Evolutionary conservation across 2,888 invertebrate species (phyloP), one percentile per base, ranked within the genome.

Genomic region (Noctua pronuba): DNA sequence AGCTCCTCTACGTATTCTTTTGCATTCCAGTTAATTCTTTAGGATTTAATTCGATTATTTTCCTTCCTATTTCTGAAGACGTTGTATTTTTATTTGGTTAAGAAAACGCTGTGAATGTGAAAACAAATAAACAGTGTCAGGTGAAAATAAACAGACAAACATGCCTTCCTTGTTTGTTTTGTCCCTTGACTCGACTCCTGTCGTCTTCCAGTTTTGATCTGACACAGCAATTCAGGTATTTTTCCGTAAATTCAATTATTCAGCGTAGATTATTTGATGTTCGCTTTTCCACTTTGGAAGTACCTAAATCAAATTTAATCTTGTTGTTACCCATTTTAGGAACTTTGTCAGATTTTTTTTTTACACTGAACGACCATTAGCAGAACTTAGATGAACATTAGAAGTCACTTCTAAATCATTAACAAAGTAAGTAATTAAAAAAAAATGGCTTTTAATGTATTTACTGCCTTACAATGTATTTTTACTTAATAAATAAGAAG

Each of bases 71-170:
- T 66, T 38, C 58, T 38, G 31, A 67, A 46, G 31, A 31, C 31
- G 38, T 24, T 41, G 28, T 46, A 28, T 80, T 71, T 58, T 55
- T 84, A 64, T 77, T 80, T 64, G 46, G 38, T 79, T 79, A 67
- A 71, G 66, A 55, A 81, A 79, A 70, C 46, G 70, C 60, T 64
- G 55, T 46, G 84, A 66, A 62, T 49, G 66, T 66, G 79, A 46
- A 21, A 76, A 65, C 41, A 67, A 78, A 80, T 67, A 67, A 67
- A 71, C 71, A 84, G 55, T 84, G 80, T 62, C 84, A 84, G 70
- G 55, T 81, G 55, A 79, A 79, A 79, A 79, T 79, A 81, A 81
- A 84, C 84, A 84, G 62, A 71, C 70, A 67, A 71, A 79, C 46
- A 44, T 35, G 35, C 8, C 24, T 41, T 38, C n/a, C 49, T 79